Percentiles rank a stretch among this genome's conserved stretches.
These are phyloP conservation scores for Esox lucius DNA, from an alignment of 2,797 vertebrate genomes.

Conservation along the genomic window DNA sequence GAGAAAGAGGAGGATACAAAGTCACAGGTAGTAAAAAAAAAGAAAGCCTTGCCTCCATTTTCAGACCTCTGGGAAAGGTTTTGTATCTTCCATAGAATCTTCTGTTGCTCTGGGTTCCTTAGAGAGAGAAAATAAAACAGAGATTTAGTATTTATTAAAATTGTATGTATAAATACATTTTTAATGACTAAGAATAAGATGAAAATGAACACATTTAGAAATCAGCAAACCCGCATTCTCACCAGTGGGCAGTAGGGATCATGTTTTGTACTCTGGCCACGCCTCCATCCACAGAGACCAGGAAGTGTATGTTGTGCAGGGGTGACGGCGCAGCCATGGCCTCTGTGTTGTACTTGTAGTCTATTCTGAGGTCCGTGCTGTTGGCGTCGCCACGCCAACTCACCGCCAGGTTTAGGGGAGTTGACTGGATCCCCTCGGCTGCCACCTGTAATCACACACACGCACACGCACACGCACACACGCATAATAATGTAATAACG, in stretches of 20 bases:
- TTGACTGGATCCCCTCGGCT: conserved; percentile 92
- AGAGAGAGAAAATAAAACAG: conserved; percentile 35
- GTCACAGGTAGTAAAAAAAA: neutral
- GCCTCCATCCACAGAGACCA: conserved; percentile 89
- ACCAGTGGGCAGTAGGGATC: conserved; percentile 95
- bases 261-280: conserved; percentile 90
- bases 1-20: neutral
- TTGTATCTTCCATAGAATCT: conserved; percentile 94
- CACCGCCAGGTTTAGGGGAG: conserved; percentile 93
- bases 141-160: neutral
- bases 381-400: conserved; percentile 90
- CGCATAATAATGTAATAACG: neutral
- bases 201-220: neutral
- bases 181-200: neutral
- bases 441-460: conserved; percentile 79
- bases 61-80: conserved; percentile 96
- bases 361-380: conserved; percentile 94
- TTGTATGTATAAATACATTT: neutral
- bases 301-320: conserved; percentile 93
- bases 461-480: neutral
- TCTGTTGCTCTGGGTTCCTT: conserved; percentile 94
- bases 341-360: conserved; percentile 95
- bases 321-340: conserved; percentile 87
- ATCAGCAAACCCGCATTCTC: conserved; percentile 32
- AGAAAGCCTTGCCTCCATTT: conserved; percentile 85